Conservation (phyloP, 2,888 invertebrate species). For the Phortica magna region DNA sequence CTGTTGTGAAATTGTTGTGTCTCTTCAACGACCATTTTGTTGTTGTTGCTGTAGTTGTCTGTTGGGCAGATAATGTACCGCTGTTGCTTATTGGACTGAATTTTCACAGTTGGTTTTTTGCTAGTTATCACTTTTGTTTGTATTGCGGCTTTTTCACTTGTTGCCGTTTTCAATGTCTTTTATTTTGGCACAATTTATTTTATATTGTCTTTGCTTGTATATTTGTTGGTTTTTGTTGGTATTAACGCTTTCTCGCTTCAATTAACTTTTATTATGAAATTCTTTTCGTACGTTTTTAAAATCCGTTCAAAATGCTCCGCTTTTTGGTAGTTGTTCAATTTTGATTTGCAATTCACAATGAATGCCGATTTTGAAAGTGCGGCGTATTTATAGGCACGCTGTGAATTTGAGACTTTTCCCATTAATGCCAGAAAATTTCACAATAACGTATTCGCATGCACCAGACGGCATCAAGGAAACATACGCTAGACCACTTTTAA, state of each 20-base stretch:
- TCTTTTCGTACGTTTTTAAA: conserved; percentile 64
- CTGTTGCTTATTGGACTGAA: conserved; percentile 15
- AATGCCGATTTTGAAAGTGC: conserved; percentile 60
- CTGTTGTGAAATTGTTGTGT: conserved; percentile 50
- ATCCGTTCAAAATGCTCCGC: conserved; percentile 52
- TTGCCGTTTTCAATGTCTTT: conserved; percentile 55
- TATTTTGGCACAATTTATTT: conserved; percentile 25
- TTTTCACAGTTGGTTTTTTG: conserved; percentile 21
- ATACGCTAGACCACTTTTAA: no score
- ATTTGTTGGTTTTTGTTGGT: conserved; percentile 1
- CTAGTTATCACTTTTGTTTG: conserved; percentile 24
- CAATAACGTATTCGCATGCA: no score
- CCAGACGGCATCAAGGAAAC: no score
- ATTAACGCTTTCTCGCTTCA: conserved; percentile 29
- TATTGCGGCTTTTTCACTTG: conserved; percentile 34
- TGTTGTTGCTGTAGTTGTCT: conserved; percentile 35
- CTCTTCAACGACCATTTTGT: conserved; percentile 74
- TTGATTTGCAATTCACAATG: conserved; percentile 77
- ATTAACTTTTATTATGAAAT: conserved; percentile 74
- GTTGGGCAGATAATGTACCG: neutral
- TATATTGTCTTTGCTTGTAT: conserved; percentile 30
- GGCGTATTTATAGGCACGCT: conserved; percentile 72
- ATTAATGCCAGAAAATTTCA: no score
- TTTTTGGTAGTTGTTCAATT: conserved; percentile 71
- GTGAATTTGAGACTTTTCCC: no score